Percentiles rank a stretch among this genome's conserved stretches.
Evolutionary conservation across 2,888 invertebrate genomes (phyloP).

Genomic region (Acrobeloides nanus): DNA sequence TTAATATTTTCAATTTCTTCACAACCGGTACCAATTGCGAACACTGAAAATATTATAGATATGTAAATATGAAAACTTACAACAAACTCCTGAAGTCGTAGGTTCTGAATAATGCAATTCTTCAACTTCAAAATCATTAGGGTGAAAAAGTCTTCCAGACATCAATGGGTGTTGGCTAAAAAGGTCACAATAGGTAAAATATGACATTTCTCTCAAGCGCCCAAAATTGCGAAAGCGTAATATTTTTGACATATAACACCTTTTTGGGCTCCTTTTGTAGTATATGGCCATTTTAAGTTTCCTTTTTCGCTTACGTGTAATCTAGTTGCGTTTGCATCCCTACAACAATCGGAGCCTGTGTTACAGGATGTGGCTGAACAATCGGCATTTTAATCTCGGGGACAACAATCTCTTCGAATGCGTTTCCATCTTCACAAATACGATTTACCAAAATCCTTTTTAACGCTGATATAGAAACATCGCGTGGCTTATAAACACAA

Average conservation of each 20-base stretch:
- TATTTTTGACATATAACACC: no score
- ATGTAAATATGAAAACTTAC: constrained; percentile 20
- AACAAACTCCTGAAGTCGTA: constrained; percentile 44
- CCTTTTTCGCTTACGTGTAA: constrained; percentile 28
- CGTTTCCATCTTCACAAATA: constrained; percentile 30
- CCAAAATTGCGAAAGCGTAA: no score
- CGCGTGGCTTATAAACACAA: constrained; percentile 47
- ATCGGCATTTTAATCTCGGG: constrained; percentile 34
- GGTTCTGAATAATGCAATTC: constrained; percentile 33
- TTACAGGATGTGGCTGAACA: constrained; percentile 36
- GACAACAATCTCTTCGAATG: constrained; percentile 10
- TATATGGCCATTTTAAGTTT: neutral
- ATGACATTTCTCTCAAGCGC: constrained; percentile 3
- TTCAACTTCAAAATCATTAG: constrained; percentile 38
- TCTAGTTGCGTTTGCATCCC: constrained; percentile 35
- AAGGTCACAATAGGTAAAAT: constrained; percentile 1
- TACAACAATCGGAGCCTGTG: constrained; percentile 38
- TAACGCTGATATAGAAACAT: constrained; percentile 33
- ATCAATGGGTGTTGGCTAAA: constrained; percentile 37
- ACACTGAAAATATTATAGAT: constrained; percentile 26
- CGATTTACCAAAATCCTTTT: constrained; percentile 28
- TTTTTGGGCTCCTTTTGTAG: no score
- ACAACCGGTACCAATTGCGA: constrained; percentile 41
- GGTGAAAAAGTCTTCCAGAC: constrained; percentile 32
- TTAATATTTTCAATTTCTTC: constrained; percentile 32